Conservation (phyloP, 1,140 invertebrate species). For the Bradynema listronoti region DNA sequence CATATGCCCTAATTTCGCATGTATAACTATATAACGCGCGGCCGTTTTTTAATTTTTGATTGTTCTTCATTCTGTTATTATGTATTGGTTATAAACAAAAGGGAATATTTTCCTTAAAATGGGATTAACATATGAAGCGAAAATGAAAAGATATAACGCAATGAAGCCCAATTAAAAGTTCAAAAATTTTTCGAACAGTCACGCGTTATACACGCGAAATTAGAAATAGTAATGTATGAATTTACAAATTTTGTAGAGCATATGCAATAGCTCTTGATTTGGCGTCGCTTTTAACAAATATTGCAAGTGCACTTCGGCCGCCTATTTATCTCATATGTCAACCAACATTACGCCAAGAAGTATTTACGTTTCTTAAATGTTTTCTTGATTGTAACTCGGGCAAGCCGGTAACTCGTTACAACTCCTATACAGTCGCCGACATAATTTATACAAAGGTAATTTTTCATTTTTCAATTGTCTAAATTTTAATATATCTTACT, state of each 20-base stretch:
- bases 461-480: too few species aligned
- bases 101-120: background rate
- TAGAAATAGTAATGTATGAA: background rate
- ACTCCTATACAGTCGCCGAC: background rate
- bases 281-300: slow-evolving; percentile 46
- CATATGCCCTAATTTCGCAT: too few species aligned
- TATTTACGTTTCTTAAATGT: slow-evolving; percentile 29
- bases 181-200: background rate
- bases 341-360: slow-evolving; percentile 34
- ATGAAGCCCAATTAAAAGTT: background rate
- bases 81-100: too few species aligned
- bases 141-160: background rate
- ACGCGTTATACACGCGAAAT: background rate
- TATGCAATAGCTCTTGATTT: slow-evolving; percentile 47
- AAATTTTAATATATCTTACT: too few species aligned
- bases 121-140: background rate
- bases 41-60: background rate
- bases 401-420: slow-evolving; percentile 1
- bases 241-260: slow-evolving; percentile 28
- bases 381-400: slow-evolving; percentile 6
- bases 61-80: too few species aligned
- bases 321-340: slow-evolving; percentile 48
- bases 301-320: slow-evolving; percentile 50
- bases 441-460: slow-evolving; percentile 8
- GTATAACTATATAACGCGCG: background rate